These are phyloP conservation scores for Polyodon spathula DNA, from an alignment of 2,113 vertebrate species.

Conservation along the genomic window DNA sequence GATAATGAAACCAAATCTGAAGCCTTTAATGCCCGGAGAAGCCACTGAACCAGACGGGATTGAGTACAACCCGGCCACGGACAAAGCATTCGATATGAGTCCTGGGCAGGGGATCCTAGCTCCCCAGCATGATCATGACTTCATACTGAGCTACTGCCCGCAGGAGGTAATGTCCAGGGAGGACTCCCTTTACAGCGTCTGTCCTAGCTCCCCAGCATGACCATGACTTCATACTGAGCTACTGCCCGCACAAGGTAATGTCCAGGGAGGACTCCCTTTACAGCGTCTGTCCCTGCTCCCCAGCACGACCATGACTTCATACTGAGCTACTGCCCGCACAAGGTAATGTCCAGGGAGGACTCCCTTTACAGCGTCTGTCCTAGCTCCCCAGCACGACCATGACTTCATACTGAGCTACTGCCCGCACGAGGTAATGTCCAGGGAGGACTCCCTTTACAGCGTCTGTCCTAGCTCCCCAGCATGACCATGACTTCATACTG, in stretches of 20 bases:
- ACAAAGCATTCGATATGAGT: slow-evolving; percentile 62
- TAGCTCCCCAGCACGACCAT: no score
- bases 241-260: slow-evolving; percentile 50
- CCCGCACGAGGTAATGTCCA: no score
- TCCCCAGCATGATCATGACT: slow-evolving; percentile 60
- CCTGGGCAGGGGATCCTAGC: slow-evolving; percentile 59
- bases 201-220: slow-evolving; percentile 36
- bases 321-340: slow-evolving; percentile 66
- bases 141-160: slow-evolving; percentile 70
- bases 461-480: slow-evolving; percentile 55
- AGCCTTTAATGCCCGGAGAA: slow-evolving; percentile 42
- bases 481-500: slow-evolving; percentile 65
- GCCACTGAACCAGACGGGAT: slow-evolving; percentile 28
- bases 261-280: no score
- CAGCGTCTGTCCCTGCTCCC: slow-evolving; percentile 52
- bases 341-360: no score
- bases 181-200: no score
- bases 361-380: neutral
- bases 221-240: slow-evolving; percentile 52
- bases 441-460: no score
- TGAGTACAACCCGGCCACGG: slow-evolving; percentile 43
- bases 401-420: no score
- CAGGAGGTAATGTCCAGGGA: slow-evolving; percentile 66
- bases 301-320: slow-evolving; percentile 61
- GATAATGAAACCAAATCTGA: slow-evolving; percentile 69